Evolutionary conservation across 30 jellyfish, hydroid and myxozoan genomes (phyloP), one percentile per base, ranked within the genome.

Genomic region (Aurelia aurita complex sp. Pacific): DNA sequence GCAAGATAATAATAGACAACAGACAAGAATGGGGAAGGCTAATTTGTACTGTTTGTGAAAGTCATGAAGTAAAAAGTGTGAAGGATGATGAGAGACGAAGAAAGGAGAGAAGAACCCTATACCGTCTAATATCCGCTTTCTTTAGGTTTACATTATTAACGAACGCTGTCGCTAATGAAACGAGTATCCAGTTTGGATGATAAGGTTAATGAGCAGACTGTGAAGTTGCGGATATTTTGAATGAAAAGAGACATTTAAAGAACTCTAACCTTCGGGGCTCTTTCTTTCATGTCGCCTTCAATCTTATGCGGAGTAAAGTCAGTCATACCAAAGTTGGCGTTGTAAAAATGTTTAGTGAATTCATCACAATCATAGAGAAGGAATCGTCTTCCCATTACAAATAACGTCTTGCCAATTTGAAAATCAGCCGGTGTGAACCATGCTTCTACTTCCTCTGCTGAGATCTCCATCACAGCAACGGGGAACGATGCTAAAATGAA

Each of bases 381-480:
- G 87, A 94, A 94, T 1, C 97, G 90, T n/a, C 99, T 90, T 3
- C 99, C 99, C 89, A 94, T 64, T 23, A 94, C 90, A 71, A 89
- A 88, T 34, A 94, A 79, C 15, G 99, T 94, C 66, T 84, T 87
- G 54, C 99, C 97, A 36, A 89, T 64, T 54, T 59, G 46, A 80
- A 94, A 94, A 65, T 94, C 98, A 11, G 83, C 75, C 3, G 99
- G 99, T 13, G 74, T 81, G 88, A 88, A 94, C 99, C 99, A 94
- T 59, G 90, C 94, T 18, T 74, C 84, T 15, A 94, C 96, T 81
- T 94, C 99, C 34, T 87, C 85, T 51, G 85, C 99, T 8, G 99
- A 87, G 35, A 89, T 83, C 57, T 94, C 99, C 99, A 94, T 94
- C 71, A 79, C 92, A 70, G 91, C 85, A 35, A 97, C 83, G 2